Evolutionary conservation across 1,140 invertebrate genomes (phyloP).

Genomic region (Sinonovacula constricta): DNA sequence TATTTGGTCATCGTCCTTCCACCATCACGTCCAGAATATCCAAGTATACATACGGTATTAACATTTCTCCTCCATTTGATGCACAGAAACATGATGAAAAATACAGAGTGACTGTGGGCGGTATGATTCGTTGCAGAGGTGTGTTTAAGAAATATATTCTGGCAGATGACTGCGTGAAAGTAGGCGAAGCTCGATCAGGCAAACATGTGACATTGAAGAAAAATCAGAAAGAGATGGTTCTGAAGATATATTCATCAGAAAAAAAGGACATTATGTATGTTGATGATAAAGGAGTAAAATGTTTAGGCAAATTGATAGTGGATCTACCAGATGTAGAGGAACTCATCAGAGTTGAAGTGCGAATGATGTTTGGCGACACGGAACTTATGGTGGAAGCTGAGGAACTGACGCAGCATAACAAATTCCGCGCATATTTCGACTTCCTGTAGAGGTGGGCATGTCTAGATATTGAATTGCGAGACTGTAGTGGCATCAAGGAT

Average conservation of each 20-base stretch:
- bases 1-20: conserved; percentile 48
- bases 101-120: conserved; percentile 34
- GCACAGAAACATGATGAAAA: conserved; percentile 21
- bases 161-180: conserved; percentile 22
- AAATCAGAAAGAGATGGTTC: background rate
- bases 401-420: background rate
- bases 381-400: conserved; percentile 6
- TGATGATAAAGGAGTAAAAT: background rate
- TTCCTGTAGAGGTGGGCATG: background rate
- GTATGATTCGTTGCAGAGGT: conserved; percentile 33
- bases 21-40: conserved; percentile 34
- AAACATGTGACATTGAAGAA: conserved; percentile 7
- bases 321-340: background rate
- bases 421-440: background rate
- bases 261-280: background rate
- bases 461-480: no score
- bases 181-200: conserved; percentile 29
- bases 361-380: conserved; percentile 31
- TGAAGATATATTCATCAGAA: background rate
- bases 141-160: conserved; percentile 46
- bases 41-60: conserved; percentile 49
- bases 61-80: conserved; percentile 46
- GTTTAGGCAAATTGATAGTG: conserved; percentile 7
- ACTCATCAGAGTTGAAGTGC: background rate
- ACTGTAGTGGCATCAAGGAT: no score